Evolutionary conservation across 2,888 invertebrate species (phyloP), one percentile per base, ranked within the genome.

Genomic region (Caenorhabditis uteleia): DNA sequence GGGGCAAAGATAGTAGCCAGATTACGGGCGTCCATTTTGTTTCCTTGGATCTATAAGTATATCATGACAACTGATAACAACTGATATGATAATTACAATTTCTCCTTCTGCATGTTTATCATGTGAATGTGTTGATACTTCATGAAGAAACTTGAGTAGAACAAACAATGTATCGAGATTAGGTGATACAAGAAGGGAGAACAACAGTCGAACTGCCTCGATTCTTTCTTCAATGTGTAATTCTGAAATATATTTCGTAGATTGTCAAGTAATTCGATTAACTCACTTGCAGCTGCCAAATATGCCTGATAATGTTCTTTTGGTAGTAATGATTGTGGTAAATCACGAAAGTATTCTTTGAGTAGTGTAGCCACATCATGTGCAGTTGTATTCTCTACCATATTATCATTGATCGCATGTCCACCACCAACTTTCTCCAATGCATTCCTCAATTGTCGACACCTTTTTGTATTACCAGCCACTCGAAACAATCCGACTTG

Each of bases 11-110:
- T 79, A 0, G 93, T 94, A 0, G 95, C 94, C 67, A 95, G 86
- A 84, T 94, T 95, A 49, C 89, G 90, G 40, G 91, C 89, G 84
- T 93, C 92, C 95, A 95, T 95, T 87, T 91, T 92, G 86, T 94
- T 94, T 1, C 94, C 94, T 14, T 88, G 84, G 16, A 65, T 48
- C 68, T 68, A 54, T 48, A 58, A 58, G 7, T 14, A 16, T 18
- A 8, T 20, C 18, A 43, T 43, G n/a, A n/a, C n/a, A n/a, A n/a
- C 23, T 8, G 18, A 6, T 43, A 20, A 23, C 25, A 10, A 12
- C n/a, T 12, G 16, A 33, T 6, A 39, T 25, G 16, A 23, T n/a
- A 29, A 25, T 43, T 38, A 55, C 85, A 68, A 70, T 61, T 54
- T 80, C 69, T 49, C 84, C 84, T 29, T 77, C 71, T 61, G 87